Evolutionary conservation across 2,888 invertebrate genomes (phyloP).

Genomic region (Pinctada fucata): DNA sequence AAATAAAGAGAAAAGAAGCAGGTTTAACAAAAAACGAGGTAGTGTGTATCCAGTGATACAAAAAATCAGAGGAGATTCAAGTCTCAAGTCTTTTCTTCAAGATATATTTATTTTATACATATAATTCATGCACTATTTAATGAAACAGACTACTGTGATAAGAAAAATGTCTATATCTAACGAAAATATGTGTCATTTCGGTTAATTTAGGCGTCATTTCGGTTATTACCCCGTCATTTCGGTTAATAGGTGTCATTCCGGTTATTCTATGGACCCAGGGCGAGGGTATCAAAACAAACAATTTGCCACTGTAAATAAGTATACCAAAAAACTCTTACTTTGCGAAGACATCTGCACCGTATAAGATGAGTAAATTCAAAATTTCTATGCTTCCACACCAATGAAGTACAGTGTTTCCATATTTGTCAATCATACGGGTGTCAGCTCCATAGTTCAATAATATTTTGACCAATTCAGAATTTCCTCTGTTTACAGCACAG

Average conservation of each 20-base stretch:
- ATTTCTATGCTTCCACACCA: constrained; percentile 60
- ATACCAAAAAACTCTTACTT: constrained; percentile 31
- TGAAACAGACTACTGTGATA: too few species aligned
- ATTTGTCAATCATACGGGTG: constrained; percentile 45
- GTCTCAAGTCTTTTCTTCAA: too few species aligned
- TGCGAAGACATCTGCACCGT: constrained; percentile 50
- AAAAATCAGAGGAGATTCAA: too few species aligned
- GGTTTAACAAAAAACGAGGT: too few species aligned
- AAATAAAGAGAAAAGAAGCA: too few species aligned
- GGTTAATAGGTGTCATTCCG: background rate
- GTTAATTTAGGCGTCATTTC: background rate
- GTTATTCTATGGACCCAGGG: background rate
- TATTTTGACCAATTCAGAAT: constrained; percentile 40
- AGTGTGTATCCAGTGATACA: too few species aligned
- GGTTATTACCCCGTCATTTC: background rate
- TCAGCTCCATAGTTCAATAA: constrained; percentile 53
- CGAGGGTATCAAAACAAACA: background rate
- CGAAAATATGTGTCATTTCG: background rate
- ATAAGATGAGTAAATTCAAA: constrained; percentile 46
- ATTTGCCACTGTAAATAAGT: background rate
- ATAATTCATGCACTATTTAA: too few species aligned
- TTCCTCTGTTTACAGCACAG: constrained; percentile 50
- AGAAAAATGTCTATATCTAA: too few species aligned
- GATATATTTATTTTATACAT: too few species aligned
- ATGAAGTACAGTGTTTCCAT: constrained; percentile 62